Percentiles rank a stretch among this genome's conserved stretches.
These are phyloP conservation scores for Chymomyza fuscimana DNA, from an alignment of 2,888 invertebrate genomes.

Conservation along the genomic window DNA sequence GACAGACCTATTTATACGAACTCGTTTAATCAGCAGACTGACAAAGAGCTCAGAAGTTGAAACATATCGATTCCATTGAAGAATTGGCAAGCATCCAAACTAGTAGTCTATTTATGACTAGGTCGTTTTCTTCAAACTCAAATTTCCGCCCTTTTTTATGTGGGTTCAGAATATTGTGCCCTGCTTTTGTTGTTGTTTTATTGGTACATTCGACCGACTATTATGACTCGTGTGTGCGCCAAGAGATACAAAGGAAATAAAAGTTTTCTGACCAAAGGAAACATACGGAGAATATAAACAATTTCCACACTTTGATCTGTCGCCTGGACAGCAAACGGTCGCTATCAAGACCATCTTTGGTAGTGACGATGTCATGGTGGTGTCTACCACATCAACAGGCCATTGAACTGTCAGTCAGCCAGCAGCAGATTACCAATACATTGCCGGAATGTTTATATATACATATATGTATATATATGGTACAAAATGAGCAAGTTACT, in stretches of 20 bases:
- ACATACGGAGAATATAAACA: constrained; percentile 47
- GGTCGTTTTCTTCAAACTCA: constrained; percentile 63
- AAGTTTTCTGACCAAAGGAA: constrained; percentile 42
- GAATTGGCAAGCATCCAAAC: too few relatives aligned
- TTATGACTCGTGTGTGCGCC: not conserved
- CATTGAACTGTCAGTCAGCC: constrained; percentile 57
- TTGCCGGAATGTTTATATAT: constrained; percentile 8
- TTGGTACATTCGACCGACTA: not conserved
- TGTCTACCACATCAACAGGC: constrained; percentile 34
- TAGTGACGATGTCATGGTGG: not conserved
- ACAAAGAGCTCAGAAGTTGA: too few relatives aligned
- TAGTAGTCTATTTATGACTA: constrained; percentile 23
- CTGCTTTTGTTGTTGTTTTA: not conserved
- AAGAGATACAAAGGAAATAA: constrained; percentile 39
- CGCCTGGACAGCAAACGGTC: not conserved
- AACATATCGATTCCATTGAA: too few relatives aligned
- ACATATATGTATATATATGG: too few relatives aligned
- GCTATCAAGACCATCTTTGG: not conserved
- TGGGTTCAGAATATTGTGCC: constrained; percentile 50
- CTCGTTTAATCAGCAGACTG: too few relatives aligned
- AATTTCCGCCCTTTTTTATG: constrained; percentile 62
- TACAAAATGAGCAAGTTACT: constrained; percentile 49
- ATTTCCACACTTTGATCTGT: constrained; percentile 26
- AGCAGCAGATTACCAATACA: constrained; percentile 20
- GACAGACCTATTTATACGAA: too few relatives aligned